Percentiles rank a stretch among this genome's conserved stretches.
Evolutionary conservation across 2,888 invertebrate species (phyloP).

Genomic region (Perizoma affinitatum): DNA sequence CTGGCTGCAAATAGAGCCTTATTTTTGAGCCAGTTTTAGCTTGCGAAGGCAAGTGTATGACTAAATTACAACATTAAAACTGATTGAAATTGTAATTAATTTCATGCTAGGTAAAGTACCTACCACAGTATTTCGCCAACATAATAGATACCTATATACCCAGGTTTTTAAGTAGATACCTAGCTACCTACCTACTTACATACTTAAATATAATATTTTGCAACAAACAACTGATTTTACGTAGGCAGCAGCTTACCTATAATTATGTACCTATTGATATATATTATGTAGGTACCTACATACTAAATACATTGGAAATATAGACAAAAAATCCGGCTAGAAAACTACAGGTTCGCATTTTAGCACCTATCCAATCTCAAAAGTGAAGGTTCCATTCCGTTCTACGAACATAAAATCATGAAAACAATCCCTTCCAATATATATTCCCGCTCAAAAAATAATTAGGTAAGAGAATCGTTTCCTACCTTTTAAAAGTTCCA

Average conservation of each 20-base stretch:
- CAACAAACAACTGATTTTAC: no score
- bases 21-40: constrained; percentile 17
- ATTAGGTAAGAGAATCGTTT: no score
- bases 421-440: no score
- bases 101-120: constrained; percentile 23
- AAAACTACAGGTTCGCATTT: constrained; percentile 4
- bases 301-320: no score
- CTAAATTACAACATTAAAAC: constrained; percentile 6
- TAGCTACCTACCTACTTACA: no score
- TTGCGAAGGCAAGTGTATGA: constrained; percentile 11
- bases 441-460: no score
- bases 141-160: background rate
- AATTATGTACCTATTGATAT: no score
- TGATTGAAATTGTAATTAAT: constrained; percentile 39
- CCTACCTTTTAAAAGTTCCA: constrained; percentile 28
- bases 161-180: no score
- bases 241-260: no score
- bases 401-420: no score
- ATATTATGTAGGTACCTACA: no score
- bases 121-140: constrained; percentile 28
- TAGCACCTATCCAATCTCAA: constrained; percentile 5
- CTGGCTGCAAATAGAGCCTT: constrained; percentile 19
- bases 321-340: background rate
- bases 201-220: no score
- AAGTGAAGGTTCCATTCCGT: constrained; percentile 13